A percentile compares a stretch with the other conserved stretches of the same genome.
These are phyloP conservation scores for Sarcoramphus papa DNA, from an alignment of 2,797 vertebrate genomes.

Conservation along the genomic window DNA sequence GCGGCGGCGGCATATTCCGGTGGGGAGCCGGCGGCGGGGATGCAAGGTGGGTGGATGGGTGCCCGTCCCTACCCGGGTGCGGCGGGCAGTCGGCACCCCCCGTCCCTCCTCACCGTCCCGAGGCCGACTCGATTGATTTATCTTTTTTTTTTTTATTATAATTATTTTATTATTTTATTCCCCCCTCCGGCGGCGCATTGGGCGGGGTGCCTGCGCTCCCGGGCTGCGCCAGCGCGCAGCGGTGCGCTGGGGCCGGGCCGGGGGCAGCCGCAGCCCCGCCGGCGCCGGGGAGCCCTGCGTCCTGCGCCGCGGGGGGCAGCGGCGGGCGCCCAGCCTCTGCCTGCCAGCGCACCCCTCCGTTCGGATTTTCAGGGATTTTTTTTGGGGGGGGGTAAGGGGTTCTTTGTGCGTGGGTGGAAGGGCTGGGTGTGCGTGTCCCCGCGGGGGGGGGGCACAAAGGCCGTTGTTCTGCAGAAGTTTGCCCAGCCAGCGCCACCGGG, in stretches of 20 bases:
- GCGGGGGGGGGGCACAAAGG: neutral
- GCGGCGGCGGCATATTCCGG: conserved; percentile 58
- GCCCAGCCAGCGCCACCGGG: neutral
- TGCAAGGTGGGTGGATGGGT: conserved; percentile 74
- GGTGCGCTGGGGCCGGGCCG: neutral
- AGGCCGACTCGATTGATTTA: neutral
- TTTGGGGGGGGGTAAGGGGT: neutral
- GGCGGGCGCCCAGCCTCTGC: neutral
- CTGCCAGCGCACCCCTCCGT: neutral
- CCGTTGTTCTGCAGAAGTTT: neutral
- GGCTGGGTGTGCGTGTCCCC: neutral
- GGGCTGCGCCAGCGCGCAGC: neutral
- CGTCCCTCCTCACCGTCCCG: too few species aligned
- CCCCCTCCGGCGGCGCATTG: neutral
- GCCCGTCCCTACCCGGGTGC: neutral
- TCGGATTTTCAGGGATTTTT: too few species aligned
- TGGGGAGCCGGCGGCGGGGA: conserved; percentile 74
- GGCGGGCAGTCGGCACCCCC: neutral
- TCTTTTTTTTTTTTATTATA: too few species aligned
- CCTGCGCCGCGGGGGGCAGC: neutral
- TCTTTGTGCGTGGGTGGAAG: neutral
- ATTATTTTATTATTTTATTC: too few species aligned
- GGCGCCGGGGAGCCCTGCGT: neutral
- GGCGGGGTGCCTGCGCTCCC: neutral
- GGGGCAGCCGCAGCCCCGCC: neutral